Base-by-base conservation (phyloP, 1,140 invertebrate species). In the Neelides sp. region DNA sequence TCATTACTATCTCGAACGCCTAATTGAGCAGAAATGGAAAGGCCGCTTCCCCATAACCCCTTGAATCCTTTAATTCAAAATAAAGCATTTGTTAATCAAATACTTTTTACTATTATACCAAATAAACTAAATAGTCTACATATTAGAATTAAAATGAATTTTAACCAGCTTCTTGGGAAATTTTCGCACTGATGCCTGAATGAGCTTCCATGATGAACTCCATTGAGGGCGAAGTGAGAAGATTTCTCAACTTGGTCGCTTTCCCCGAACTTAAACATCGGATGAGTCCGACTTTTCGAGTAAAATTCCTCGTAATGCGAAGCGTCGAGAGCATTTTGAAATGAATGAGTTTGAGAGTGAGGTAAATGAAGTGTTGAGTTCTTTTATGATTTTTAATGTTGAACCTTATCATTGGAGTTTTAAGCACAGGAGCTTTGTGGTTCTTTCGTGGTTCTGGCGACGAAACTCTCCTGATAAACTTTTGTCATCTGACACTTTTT, bases 171-270 rank as follows among this genome's bases (percentile, higher is more conserved):
- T 72, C 69, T 50, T 71, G 55, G 12, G 69, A 70, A 41, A 72
- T 71, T 39, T 61, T 60, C 8, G 71, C 71, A 62, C 70, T 71
- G 1, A 72, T 57, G 15, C 70, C 71, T 59, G 64, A 69, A 58
- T 72, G 71, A 4, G 69, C 70, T 61, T 72, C 71, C 71, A 72
- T 72, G 15, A 72, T 63, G 57, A 69, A 72, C 54, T 70, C 66
- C 17, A 71, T 50, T 23, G 71, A 56, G 15, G 62, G 54, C 5
- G 69, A 70, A 3, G 57, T 46, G 12, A 72, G 52, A 66, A 72
- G 66, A 23, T 66, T 55, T 53, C 69, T 68, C 24, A 72, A 51
- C 47, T 64, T 54, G 15, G 66, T 69, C 1, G 69, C 66, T 62
- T 68, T 70, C 61, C 64, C 49, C 28, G n/a, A 32, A n/a, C n/a